Percentiles rank a stretch among this genome's conserved stretches.
Evolutionary conservation across 2,113 vertebrate genomes (phyloP).

Genomic region (Cathartes aura): DNA sequence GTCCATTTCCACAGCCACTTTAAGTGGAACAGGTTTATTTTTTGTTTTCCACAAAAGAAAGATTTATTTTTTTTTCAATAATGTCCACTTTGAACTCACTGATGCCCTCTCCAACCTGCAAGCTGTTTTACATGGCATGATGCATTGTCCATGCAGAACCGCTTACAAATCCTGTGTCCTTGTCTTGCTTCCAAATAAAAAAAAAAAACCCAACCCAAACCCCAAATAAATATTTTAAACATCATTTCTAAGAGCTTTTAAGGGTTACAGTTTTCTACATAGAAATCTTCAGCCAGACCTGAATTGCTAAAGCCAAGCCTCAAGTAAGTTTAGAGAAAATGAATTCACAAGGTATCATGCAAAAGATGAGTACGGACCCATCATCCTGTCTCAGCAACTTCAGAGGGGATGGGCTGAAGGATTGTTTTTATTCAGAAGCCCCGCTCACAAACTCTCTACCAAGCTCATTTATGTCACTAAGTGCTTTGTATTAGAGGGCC

Average conservation of each 20-base stretch:
- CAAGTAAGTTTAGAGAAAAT: not conserved
- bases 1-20: not conserved
- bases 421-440: not conserved
- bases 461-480: not conserved
- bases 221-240: not conserved
- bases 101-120: not conserved
- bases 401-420: not conserved
- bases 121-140: not conserved
- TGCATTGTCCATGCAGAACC: not conserved
- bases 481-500: not conserved
- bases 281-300: not conserved
- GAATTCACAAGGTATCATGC: fast-evolving
- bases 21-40: not conserved
- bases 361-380: not conserved
- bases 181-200: not conserved
- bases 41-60: not conserved
- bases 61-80: not conserved
- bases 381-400: not conserved
- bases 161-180: not conserved
- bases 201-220: no score
- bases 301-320: not conserved
- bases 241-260: not conserved
- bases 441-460: not conserved
- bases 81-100: not conserved
- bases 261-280: not conserved